Percentiles rank a stretch among this genome's conserved stretches.
Evolutionary conservation across 2,888 invertebrate species (phyloP).

Genomic region (Catocala nupta): DNA sequence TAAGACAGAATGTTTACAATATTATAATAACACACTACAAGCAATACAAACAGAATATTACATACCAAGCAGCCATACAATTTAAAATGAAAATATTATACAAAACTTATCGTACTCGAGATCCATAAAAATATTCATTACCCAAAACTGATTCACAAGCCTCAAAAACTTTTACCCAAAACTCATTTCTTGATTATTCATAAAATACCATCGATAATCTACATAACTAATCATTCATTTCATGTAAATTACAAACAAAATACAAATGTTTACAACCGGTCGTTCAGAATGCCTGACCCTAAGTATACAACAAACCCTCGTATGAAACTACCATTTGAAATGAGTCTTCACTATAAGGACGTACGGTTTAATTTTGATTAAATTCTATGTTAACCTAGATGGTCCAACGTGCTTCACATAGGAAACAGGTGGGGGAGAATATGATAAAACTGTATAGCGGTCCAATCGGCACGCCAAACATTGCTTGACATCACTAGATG

Average conservation of each 20-base stretch:
- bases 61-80: too few species aligned
- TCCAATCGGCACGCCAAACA: constrained; percentile 73
- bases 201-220: constrained; percentile 8
- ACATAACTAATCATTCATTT: constrained; percentile 27
- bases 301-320: constrained; percentile 47
- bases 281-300: constrained; percentile 46
- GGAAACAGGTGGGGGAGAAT: constrained; percentile 74
- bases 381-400: constrained; percentile 75
- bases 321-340: constrained; percentile 20
- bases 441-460: constrained; percentile 82
- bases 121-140: neutral
- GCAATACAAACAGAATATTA: too few species aligned
- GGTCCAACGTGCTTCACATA: constrained; percentile 63
- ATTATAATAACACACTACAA: too few species aligned
- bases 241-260: constrained; percentile 38
- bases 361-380: constrained; percentile 70
- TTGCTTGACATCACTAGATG: constrained; percentile 80
- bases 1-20: too few species aligned
- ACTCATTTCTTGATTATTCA: constrained; percentile 7
- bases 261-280: constrained; percentile 38
- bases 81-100: too few species aligned
- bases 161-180: constrained; percentile 2
- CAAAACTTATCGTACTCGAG: neutral
- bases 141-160: neutral
- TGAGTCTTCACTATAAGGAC: constrained; percentile 8